Conservation (phyloP, 2,797 vertebrate genomes). For the Sebastes cheni region DNA sequence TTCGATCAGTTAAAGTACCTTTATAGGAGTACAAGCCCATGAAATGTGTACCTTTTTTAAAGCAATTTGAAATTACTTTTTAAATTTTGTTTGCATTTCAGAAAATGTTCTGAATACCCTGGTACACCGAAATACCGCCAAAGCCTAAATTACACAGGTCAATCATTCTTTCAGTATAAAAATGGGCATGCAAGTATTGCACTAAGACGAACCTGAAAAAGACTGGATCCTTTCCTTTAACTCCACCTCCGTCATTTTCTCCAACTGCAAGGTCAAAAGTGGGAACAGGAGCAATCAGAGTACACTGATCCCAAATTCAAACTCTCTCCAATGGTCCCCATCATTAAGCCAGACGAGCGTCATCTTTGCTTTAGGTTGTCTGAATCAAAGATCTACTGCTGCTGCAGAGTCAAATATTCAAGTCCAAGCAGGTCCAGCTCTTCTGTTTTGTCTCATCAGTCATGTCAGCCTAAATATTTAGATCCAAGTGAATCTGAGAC, state of each 20-base stretch:
- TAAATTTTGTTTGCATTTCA: too few species aligned
- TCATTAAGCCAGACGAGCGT: conserved; percentile 10
- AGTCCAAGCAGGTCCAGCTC: conserved; percentile 19
- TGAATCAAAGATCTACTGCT: background rate
- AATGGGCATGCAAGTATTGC: background rate
- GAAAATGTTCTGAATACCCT: too few species aligned
- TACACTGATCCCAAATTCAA: conserved; percentile 34
- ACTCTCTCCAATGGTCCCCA: conserved; percentile 57
- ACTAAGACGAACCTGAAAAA: conserved; percentile 1
- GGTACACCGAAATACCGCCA: background rate
- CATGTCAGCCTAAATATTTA: background rate
- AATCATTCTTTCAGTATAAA: background rate
- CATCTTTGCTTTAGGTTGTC: background rate
- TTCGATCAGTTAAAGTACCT: too few species aligned
- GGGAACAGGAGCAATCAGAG: background rate
- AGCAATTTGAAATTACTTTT: too few species aligned
- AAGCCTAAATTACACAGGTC: background rate
- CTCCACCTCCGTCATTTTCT: background rate
- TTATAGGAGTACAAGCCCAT: too few species aligned
- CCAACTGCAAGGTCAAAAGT: background rate
- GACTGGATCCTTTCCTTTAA: background rate
- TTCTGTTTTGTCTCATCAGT: background rate
- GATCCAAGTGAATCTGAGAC: background rate
- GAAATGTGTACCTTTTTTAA: too few species aligned
- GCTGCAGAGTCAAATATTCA: background rate